phyloP scores from a whole-genome alignment of 1,140 invertebrate genomes.

The Zaprionus ghesquierei region DNA sequence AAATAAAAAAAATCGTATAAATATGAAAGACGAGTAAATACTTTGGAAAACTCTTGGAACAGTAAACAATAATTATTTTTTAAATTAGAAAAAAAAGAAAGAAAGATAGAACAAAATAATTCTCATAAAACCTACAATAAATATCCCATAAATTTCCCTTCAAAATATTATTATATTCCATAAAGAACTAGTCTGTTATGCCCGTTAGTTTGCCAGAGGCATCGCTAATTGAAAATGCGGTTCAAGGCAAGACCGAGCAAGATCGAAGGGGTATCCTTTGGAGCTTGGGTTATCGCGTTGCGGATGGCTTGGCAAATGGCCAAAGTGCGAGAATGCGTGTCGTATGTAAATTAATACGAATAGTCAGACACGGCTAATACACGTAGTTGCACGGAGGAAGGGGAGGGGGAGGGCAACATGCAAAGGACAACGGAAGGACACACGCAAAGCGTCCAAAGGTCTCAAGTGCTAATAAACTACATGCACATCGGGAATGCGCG shows the following conservation, averaged over 20 bases:
- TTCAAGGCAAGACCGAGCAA: conserved; percentile 14
- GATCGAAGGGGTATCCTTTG: conserved; percentile 1
- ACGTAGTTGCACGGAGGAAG: not conserved
- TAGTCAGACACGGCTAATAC: conserved; percentile 28
- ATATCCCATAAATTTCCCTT: too few relatives aligned
- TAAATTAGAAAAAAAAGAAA: too few relatives aligned
- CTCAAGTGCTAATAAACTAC: conserved; percentile 79
- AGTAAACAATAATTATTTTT: too few relatives aligned
- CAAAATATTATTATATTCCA: too few relatives aligned
- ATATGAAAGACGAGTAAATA: too few relatives aligned
- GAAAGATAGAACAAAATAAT: too few relatives aligned
- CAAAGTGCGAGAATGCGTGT: conserved; percentile 73
- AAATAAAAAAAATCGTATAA: too few relatives aligned
- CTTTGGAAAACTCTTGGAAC: too few relatives aligned
- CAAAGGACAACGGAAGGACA: conserved; percentile 71
- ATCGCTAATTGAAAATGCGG: conserved; percentile 43
- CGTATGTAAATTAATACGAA: conserved; percentile 77
- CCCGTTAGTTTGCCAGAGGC: not conserved
- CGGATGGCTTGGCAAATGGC: conserved; percentile 20
- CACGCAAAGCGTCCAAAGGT: conserved; percentile 1
- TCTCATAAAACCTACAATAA: too few relatives aligned
- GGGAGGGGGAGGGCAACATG: conserved; percentile 41
- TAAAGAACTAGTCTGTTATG: not conserved
- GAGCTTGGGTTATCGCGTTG: not conserved
- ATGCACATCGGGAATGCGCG: conserved; percentile 58